Conservation (phyloP, 35 echinoderm and acorn worm genomes). For the Apostichopus parvimensis region DNA sequence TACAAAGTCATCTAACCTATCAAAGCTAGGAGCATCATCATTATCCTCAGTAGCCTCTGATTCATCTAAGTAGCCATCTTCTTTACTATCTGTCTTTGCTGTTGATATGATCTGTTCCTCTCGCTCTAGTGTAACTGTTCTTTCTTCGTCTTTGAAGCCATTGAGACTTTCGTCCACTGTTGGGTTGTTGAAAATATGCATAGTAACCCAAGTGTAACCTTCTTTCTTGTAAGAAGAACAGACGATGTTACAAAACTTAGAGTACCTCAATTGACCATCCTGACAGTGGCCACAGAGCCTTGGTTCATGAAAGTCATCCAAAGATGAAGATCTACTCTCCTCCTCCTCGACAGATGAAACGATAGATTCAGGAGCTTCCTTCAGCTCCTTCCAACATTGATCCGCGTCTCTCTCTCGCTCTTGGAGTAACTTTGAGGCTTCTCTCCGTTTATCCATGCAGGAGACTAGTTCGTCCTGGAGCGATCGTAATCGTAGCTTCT, state of each 20-base stretch:
- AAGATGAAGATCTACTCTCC: background rate
- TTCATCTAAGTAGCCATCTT: background rate
- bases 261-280: slow-evolving; percentile 7
- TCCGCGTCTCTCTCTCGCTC: slow-evolving; percentile 18
- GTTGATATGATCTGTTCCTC: background rate
- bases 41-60: background rate
- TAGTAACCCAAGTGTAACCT: slow-evolving; percentile 17
- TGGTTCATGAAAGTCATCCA: background rate
- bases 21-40: background rate
- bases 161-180: background rate
- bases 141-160: background rate
- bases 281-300: slow-evolving; percentile 3
- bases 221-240: background rate
- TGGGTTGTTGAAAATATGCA: background rate
- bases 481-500: slow-evolving; percentile 61
- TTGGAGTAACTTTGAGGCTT: background rate
- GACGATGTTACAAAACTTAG: slow-evolving; percentile 32
- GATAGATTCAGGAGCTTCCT: background rate
- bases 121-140: background rate
- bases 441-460: slow-evolving; percentile 67
- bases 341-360: background rate
- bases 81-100: background rate
- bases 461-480: slow-evolving; percentile 80
- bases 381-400: slow-evolving; percentile 2
- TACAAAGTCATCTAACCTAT: no score